phyloP scores from a whole-genome alignment of 2,113 vertebrate genomes.

The Cottus gobio region DNA sequence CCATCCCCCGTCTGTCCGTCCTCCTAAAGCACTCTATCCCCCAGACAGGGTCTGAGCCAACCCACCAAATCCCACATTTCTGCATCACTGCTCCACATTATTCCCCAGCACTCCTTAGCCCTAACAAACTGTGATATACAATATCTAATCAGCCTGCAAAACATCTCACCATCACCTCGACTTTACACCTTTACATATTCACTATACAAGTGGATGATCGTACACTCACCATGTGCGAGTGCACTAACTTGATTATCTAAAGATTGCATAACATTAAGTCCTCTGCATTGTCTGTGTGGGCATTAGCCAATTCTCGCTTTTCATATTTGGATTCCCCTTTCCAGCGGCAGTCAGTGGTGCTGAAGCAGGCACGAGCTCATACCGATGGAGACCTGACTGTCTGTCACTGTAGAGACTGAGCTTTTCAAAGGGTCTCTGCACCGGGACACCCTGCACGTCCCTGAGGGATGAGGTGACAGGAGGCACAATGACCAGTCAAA shows the following conservation, averaged over 20 bases:
- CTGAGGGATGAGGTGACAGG: slow-evolving; percentile 32
- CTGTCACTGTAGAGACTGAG: slow-evolving; percentile 40
- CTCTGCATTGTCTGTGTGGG: slow-evolving; percentile 22
- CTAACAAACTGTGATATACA: slow-evolving; percentile 17
- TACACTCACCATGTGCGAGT: slow-evolving; percentile 22
- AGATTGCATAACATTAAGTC: slow-evolving; percentile 65
- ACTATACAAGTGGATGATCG: slow-evolving; percentile 47
- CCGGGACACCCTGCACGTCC: slow-evolving; percentile 14
- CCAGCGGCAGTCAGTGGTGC: slow-evolving; percentile 13
- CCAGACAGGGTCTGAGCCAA: neutral
- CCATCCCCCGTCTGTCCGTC: neutral
- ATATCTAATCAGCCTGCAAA: slow-evolving; percentile 19
- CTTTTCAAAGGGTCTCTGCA: slow-evolving; percentile 39
- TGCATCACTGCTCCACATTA: slow-evolving; percentile 34
- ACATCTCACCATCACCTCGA: slow-evolving; percentile 5
- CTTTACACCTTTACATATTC: neutral
- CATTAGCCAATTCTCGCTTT: slow-evolving; percentile 33
- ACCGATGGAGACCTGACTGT: slow-evolving; percentile 1
- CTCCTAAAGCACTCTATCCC: slow-evolving; percentile 13
- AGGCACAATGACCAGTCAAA: slow-evolving; percentile 16
- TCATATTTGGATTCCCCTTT: slow-evolving; percentile 26
- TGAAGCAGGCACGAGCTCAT: neutral
- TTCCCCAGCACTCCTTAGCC: slow-evolving; percentile 20
- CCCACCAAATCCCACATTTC: slow-evolving; percentile 34
- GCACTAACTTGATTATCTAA: slow-evolving; percentile 71